Conservation (phyloP, 2,797 vertebrate species). For the Sphaeramia orbicularis region DNA sequence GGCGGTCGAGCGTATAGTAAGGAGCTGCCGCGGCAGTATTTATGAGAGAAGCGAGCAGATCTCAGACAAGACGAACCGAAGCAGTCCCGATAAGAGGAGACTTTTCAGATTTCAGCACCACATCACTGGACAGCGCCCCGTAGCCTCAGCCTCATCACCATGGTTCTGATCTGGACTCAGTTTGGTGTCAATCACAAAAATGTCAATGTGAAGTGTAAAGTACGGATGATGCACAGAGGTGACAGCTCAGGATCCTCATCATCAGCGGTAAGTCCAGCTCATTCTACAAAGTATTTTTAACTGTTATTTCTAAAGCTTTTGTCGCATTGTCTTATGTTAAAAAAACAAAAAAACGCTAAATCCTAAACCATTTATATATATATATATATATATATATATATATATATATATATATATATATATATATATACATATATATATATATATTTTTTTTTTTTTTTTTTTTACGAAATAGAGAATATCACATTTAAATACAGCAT, state of each 20-base stretch:
- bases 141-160: constrained; percentile 55
- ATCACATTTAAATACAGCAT: too few species aligned
- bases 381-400: too few species aligned
- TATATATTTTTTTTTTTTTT: too few species aligned
- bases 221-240: constrained; percentile 84
- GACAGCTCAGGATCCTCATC: constrained; percentile 82
- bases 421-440: too few species aligned
- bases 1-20: constrained; percentile 70
- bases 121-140: constrained; percentile 71
- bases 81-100: not conserved
- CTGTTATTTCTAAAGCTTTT: not conserved
- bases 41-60: constrained; percentile 61
- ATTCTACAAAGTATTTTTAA: not conserved
- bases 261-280: constrained; percentile 78
- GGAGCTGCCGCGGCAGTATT: constrained; percentile 72
- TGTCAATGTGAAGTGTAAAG: constrained; percentile 87
- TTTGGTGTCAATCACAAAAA: constrained; percentile 87
- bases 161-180: constrained; percentile 89
- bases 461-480: not conserved
- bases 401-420: too few species aligned
- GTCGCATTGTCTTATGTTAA: too few species aligned
- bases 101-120: constrained; percentile 74
- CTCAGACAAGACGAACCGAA: constrained; percentile 38
- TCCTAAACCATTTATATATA: not conserved
- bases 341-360: too few species aligned